A percentile compares a stretch with the other conserved stretches of the same genome.
Conservation (phyloP, 2,797 vertebrate species). For the Lagocephalus sceleratus region DNA sequence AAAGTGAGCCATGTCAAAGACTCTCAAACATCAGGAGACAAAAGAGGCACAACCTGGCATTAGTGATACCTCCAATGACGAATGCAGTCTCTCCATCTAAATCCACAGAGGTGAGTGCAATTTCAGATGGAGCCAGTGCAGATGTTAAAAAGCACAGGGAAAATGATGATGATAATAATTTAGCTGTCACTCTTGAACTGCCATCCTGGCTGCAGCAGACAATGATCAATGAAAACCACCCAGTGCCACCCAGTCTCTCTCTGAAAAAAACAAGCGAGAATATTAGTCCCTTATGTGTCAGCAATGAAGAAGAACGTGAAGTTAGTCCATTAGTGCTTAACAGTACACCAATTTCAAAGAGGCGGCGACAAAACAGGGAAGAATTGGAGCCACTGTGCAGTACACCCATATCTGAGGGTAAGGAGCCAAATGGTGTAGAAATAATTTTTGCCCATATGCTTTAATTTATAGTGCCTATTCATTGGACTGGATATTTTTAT, state of each 20-base stretch:
- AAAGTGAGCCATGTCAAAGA: slow-evolving; percentile 33
- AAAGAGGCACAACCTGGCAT: slow-evolving; percentile 64
- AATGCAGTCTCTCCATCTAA: slow-evolving; percentile 39
- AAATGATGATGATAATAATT: slow-evolving; percentile 56
- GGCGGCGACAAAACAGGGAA: slow-evolving; percentile 51
- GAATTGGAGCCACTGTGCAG: slow-evolving; percentile 74
- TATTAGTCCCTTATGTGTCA: slow-evolving; percentile 47
- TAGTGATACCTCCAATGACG: slow-evolving; percentile 55
- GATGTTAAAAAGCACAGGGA: slow-evolving; percentile 41
- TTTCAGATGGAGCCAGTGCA: slow-evolving; percentile 32
- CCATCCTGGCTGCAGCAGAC: slow-evolving; percentile 82
- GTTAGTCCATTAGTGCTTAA: slow-evolving; percentile 74
- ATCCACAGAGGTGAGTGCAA: slow-evolving; percentile 52
- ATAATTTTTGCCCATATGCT: too few relatives aligned
- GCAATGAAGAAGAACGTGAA: slow-evolving; percentile 54
- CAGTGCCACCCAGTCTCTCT: slow-evolving; percentile 37
- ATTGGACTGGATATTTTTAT: background rate
- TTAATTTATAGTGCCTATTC: background rate
- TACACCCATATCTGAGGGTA: slow-evolving; percentile 84
- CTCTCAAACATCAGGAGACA: slow-evolving; percentile 46
- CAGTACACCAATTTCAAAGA: slow-evolving; percentile 82
- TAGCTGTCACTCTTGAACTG: slow-evolving; percentile 78
- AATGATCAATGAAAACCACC: background rate
- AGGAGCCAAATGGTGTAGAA: slow-evolving; percentile 20
- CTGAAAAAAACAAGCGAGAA: slow-evolving; percentile 54